Percentiles rank a stretch among this genome's conserved stretches.
phyloP scores from a whole-genome alignment of 1,140 invertebrate genomes.

The Aphaenogaster floridana region DNA sequence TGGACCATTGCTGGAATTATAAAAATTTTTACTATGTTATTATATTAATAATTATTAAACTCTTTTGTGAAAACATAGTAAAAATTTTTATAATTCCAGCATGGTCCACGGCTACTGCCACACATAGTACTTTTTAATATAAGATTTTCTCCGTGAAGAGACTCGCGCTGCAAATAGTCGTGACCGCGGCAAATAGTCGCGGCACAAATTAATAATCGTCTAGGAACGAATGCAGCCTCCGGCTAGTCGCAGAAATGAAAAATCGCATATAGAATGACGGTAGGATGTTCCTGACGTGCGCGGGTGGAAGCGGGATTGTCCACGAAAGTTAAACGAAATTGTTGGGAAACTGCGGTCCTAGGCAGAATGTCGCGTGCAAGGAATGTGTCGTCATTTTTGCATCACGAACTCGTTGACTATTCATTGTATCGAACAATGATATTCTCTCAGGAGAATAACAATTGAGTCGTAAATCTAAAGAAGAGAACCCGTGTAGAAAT shows the following conservation, averaged over 20 bases:
- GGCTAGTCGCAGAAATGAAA: conserved; percentile 22
- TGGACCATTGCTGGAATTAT: too few relatives aligned
- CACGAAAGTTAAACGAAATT: conserved; percentile 46
- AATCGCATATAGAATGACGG: conserved; percentile 17
- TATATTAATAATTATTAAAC: too few relatives aligned
- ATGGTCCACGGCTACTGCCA: too few relatives aligned
- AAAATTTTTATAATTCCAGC: too few relatives aligned
- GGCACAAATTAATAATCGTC: conserved; percentile 32
- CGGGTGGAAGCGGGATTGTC: background rate
- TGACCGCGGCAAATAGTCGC: background rate
- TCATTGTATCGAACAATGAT: conserved; percentile 23
- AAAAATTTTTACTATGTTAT: too few relatives aligned
- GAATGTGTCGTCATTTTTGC: conserved; percentile 51
- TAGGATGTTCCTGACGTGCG: conserved; percentile 36
- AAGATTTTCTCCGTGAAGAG: background rate
- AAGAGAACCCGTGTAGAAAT: background rate
- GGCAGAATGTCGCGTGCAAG: background rate
- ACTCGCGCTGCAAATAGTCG: background rate
- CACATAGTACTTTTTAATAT: too few relatives aligned
- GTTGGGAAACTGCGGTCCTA: conserved; percentile 42
- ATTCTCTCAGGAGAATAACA: conserved; percentile 10
- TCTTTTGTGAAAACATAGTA: too few relatives aligned
- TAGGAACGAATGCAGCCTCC: conserved; percentile 17
- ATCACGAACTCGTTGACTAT: conserved; percentile 17
- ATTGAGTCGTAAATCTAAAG: conserved; percentile 15